Evolutionary conservation across 2,113 vertebrate species (phyloP).

Genomic region (Hypocryptadius cinnamomeus): DNA sequence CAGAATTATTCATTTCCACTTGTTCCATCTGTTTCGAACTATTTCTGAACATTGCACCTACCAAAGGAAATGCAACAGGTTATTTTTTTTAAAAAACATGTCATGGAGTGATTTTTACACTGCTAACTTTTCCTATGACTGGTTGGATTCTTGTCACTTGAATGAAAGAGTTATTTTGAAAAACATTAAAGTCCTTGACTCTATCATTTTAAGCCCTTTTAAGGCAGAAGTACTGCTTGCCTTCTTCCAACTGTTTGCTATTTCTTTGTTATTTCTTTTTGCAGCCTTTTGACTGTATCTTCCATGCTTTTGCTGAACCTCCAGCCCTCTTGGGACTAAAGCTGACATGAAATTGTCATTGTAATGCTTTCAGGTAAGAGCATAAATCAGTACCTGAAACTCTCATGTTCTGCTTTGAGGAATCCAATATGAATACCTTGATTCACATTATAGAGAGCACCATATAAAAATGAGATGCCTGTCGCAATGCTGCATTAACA

Average conservation of each 20-base stretch:
- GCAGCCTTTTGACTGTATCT: not conserved
- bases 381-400: not conserved
- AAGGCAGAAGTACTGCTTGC: not conserved
- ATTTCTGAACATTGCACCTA: conserved; percentile 7
- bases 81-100: not conserved
- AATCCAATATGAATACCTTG: not conserved
- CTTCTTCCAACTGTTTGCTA: not conserved
- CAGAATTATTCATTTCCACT: conserved; percentile 51
- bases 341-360: not conserved
- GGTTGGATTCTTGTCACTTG: not conserved
- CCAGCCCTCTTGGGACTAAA: not conserved
- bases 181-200: not conserved
- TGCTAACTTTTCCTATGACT: conserved; percentile 19
- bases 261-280: not conserved
- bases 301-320: not conserved
- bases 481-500: not conserved
- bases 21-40: conserved; percentile 49
- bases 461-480: not conserved
- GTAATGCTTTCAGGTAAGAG: not conserved
- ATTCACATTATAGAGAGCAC: not conserved
- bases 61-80: conserved; percentile 28
- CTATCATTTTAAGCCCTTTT: not conserved
- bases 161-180: not conserved
- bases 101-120: conserved; percentile 11
- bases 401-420: not conserved